Evolutionary conservation across 2,113 vertebrate species (phyloP).

Genomic region (Orycteropus afer): DNA sequence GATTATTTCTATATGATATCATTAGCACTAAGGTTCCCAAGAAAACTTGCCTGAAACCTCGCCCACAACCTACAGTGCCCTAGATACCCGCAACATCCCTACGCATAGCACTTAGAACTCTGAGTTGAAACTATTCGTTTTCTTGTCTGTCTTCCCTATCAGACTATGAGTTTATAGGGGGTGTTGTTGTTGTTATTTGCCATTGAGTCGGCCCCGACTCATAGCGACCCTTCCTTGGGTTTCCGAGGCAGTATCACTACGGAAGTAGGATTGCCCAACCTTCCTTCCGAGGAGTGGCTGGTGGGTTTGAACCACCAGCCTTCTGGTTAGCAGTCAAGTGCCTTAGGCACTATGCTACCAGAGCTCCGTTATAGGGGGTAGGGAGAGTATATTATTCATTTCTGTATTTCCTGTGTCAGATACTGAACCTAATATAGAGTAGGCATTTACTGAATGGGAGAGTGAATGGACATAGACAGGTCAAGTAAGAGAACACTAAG

Average conservation of each 20-base stretch:
- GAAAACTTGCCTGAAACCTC: background rate
- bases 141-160: background rate
- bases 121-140: background rate
- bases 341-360: no score
- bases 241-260: no score
- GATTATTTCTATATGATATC: background rate
- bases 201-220: no score
- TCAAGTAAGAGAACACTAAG: slow-evolving; percentile 23
- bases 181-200: no score
- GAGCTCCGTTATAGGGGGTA: background rate
- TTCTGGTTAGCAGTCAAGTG: background rate
- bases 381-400: background rate
- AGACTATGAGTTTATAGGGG: background rate
- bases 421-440: background rate
- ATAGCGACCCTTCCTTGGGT: no score
- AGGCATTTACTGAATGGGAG: slow-evolving; percentile 26
- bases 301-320: no score
- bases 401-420: background rate
- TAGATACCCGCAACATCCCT: background rate
- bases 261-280: no score
- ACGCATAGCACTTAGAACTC: background rate
- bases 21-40: background rate
- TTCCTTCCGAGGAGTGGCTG: no score
- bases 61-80: background rate
- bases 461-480: background rate